A percentile compares a stretch with the other conserved stretches of the same genome.
Conservation (phyloP, 37 sponge, comb jelly and placozoan species). For the Theonella swinhoei region DNA sequence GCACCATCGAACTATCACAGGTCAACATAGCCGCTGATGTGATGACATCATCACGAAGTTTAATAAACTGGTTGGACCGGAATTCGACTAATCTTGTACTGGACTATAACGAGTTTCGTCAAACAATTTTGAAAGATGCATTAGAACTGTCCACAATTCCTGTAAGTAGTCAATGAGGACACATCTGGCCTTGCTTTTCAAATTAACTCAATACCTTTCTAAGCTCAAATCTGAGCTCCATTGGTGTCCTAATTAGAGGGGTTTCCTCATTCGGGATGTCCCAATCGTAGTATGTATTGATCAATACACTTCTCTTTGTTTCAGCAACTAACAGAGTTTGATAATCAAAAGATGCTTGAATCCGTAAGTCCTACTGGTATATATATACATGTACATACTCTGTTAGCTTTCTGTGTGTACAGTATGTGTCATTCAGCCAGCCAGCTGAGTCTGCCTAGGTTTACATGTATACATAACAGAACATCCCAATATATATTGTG, state of each 20-base stretch:
- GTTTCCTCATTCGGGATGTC: too few relatives aligned
- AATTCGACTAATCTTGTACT: conserved; percentile 36
- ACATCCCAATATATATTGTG: too few relatives aligned
- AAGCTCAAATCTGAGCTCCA: too few relatives aligned
- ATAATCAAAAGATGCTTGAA: background rate
- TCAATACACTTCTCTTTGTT: too few relatives aligned
- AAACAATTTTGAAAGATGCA: conserved; percentile 16
- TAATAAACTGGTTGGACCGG: conserved; percentile 63
- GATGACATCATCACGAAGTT: conserved; percentile 41
- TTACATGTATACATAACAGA: too few relatives aligned
- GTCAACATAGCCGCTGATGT: conserved; percentile 49
- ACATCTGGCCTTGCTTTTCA: too few relatives aligned
- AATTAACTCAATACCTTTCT: too few relatives aligned
- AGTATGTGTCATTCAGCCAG: too few relatives aligned
- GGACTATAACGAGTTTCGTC: conserved; percentile 44
- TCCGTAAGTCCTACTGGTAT: background rate
- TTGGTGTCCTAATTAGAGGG: too few relatives aligned
- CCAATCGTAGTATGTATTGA: too few relatives aligned
- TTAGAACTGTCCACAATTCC: conserved; percentile 23
- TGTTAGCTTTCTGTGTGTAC: background rate
- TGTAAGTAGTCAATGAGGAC: too few relatives aligned
- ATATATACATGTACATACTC: background rate
- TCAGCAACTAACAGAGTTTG: conserved; percentile 11
- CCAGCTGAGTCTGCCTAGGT: too few relatives aligned
- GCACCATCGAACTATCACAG: background rate